Evolutionary conservation across 2,797 vertebrate genomes (phyloP).

Genomic region (Lithobates pipiens): DNA sequence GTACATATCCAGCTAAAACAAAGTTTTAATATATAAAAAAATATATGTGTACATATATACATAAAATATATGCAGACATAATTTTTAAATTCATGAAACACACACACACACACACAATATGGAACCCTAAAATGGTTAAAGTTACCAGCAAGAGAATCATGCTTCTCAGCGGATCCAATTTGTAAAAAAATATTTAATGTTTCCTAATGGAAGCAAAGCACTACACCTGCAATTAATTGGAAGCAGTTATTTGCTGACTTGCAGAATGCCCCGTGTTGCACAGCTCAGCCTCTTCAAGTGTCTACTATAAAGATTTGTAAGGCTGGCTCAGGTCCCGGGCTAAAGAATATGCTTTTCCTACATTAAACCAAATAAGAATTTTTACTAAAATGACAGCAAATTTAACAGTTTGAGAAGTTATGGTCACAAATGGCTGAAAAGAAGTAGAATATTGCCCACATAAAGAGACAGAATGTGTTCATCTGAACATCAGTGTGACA

Average conservation of each 20-base stretch:
- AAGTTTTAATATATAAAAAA: too few relatives aligned
- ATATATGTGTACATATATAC: too few relatives aligned
- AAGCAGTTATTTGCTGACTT: slow-evolving; percentile 69
- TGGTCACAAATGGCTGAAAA: slow-evolving; percentile 22
- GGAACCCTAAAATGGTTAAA: slow-evolving; percentile 21
- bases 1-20: too few relatives aligned
- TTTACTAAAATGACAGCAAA: slow-evolving; percentile 66
- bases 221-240: slow-evolving; percentile 69
- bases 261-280: slow-evolving; percentile 66
- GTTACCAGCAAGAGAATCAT: background rate
- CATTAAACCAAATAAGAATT: slow-evolving; percentile 48
- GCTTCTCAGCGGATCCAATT: slow-evolving; percentile 61
- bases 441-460: background rate
- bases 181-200: slow-evolving; percentile 63
- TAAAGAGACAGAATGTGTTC: background rate
- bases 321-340: slow-evolving; percentile 69
- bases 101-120: background rate
- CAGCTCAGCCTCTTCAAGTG: slow-evolving; percentile 70
- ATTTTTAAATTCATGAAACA: too few relatives aligned
- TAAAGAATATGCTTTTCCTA: slow-evolving; percentile 64
- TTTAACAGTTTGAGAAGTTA: slow-evolving; percentile 53
- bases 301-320: slow-evolving; percentile 66
- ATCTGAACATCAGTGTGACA: background rate
- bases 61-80: too few relatives aligned
- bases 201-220: slow-evolving; percentile 66